Percentiles rank a stretch among this genome's conserved stretches.
Conservation (phyloP, 2,888 invertebrate genomes). For the Phaedon cochleariae region DNA sequence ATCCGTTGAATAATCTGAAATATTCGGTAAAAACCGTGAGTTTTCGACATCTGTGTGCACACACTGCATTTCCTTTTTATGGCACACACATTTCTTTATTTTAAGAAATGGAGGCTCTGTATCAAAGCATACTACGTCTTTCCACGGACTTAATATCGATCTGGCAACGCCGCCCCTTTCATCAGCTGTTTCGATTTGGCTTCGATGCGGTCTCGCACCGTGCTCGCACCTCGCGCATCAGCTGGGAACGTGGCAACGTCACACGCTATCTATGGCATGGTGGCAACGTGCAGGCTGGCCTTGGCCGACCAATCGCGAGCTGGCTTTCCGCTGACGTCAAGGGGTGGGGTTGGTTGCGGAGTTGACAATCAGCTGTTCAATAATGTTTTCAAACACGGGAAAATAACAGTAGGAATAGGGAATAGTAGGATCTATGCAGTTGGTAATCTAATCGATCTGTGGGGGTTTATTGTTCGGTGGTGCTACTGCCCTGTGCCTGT, state of each 20-base stretch:
- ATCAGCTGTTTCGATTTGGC: constrained; percentile 46
- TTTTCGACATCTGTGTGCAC: too few species aligned
- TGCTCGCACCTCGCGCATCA: constrained; percentile 44
- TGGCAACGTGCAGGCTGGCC: constrained; percentile 39
- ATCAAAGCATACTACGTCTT: not conserved
- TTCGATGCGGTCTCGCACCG: constrained; percentile 30
- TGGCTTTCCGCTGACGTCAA: constrained; percentile 45
- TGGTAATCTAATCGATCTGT: too few species aligned
- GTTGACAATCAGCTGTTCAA: constrained; percentile 52
- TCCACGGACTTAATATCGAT: constrained; percentile 17
- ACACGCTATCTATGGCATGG: constrained; percentile 23
- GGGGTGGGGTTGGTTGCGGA: constrained; percentile 26
- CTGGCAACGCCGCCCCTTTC: constrained; percentile 26
- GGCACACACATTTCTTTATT: too few species aligned
- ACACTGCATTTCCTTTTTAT: too few species aligned
- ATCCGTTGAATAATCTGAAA: too few species aligned
- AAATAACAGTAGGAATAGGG: too few species aligned
- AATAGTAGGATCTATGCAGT: too few species aligned
- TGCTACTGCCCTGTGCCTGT: too few species aligned
- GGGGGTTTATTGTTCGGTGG: too few species aligned
- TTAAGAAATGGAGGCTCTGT: too few species aligned
- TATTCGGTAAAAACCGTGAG: too few species aligned
- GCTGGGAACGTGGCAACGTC: constrained; percentile 43
- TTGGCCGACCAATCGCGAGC: constrained; percentile 42
- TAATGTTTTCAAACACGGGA: not conserved